Base-by-base conservation (phyloP, 2,797 vertebrate species). In the Eospalax fontanierii region DNA sequence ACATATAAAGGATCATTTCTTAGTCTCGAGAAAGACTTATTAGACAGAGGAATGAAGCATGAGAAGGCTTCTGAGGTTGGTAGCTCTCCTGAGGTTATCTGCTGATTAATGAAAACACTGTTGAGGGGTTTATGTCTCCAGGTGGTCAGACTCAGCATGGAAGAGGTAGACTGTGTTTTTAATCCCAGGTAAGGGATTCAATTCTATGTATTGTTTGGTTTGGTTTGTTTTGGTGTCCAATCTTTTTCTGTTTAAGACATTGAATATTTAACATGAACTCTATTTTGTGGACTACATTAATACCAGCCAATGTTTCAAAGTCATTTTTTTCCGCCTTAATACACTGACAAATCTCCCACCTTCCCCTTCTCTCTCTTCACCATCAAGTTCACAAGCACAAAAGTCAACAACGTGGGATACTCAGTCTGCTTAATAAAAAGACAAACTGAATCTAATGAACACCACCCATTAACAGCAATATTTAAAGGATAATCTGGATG, bases 301-400 rank as follows among this genome's bases (percentile, higher is more conserved):
- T 30, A 16, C 1, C 3, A 84, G 33, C 43, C 63, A 91, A 61
- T 46, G 21, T 26, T 81, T 71, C 73, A 88, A 70, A 93, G 73
- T 80, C 6, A 87, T 46, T 40, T 80, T 79, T 76, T 74, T 74
- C 21, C 61, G 86, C 38, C 19, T 92, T 65, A 96, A 68, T 79
- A 40, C 46, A 46, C 46, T 74, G 33, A 35, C 6, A 82, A 24
- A 15, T 59, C n/a, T 75, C 24, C 86, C 8, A 12, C 21, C 28
- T 6, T 11, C 11, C 46, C 11, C 46, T 46, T 11, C 11, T 11
- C 11, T 11, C 46, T 11, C 46, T 46, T 11, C 11, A 5, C 11
- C 46, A 46, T 76, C 50, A 78, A 38, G 15, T 61, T 38, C 16
- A 75, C 71, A 78, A 26, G 71, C 19, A 33, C 38, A 78, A 85